Evolutionary conservation across 2,113 vertebrate genomes (phyloP).

Genomic region (Odobenus rosmarus): DNA sequence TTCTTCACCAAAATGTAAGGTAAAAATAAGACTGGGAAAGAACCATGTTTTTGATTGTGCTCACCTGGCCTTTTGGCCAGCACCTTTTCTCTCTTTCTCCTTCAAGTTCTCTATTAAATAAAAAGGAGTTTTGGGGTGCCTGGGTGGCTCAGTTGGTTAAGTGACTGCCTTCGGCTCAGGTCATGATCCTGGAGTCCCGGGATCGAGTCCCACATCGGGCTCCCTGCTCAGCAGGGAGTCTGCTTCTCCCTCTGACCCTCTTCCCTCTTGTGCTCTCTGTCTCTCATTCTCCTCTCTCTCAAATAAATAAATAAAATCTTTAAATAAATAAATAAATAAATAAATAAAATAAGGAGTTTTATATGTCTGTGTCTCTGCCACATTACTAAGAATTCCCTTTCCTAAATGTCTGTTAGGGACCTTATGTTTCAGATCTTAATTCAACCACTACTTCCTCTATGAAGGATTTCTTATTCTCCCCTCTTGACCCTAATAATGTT

Average conservation of each 20-base stretch:
- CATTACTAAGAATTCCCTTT: neutral
- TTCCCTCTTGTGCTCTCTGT: too few species aligned
- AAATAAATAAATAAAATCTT: too few species aligned
- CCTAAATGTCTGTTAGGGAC: neutral
- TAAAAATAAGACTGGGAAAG: neutral
- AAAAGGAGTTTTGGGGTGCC: too few species aligned
- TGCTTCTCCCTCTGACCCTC: too few species aligned
- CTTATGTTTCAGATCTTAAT: neutral
- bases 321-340: too few species aligned
- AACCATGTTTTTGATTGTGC: neutral
- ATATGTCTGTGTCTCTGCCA: neutral
- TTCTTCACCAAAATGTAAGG: neutral
- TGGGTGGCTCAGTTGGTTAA: too few species aligned
- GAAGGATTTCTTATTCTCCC: neutral
- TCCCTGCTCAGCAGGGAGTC: too few species aligned
- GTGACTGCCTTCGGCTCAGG: too few species aligned
- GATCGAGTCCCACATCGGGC: too few species aligned
- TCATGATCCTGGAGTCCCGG: too few species aligned
- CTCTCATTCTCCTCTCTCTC: too few species aligned
- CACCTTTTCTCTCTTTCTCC: neutral
- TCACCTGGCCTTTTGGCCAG: neutral
- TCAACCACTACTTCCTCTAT: neutral
- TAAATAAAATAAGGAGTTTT: neutral
- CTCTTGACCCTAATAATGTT: neutral
- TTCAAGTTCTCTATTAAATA: neutral